Evolutionary conservation across 2,888 invertebrate genomes (phyloP).

Genomic region (Lasioglossum lativentre): DNA sequence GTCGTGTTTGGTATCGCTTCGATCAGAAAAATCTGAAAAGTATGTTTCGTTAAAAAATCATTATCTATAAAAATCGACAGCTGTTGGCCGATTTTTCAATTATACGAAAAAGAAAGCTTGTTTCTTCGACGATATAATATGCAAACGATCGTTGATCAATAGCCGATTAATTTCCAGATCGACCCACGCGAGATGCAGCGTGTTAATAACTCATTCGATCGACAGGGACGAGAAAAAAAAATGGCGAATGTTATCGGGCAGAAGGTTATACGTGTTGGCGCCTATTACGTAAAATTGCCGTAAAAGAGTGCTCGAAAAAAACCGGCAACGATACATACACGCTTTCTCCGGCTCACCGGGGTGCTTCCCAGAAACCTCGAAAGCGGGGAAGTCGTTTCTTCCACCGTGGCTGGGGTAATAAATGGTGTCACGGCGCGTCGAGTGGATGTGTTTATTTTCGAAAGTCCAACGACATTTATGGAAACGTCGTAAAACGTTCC

Average conservation of each 20-base stretch:
- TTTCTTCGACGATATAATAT: neutral
- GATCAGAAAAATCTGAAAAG: no score
- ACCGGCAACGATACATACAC: neutral
- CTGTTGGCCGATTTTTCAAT: neutral
- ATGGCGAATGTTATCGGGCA: neutral
- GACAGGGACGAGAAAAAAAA: neutral
- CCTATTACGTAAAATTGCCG: conserved; percentile 33
- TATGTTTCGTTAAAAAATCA: no score
- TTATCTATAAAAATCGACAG: neutral
- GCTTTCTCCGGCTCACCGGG: conserved; percentile 32
- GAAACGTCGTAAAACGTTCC: conserved; percentile 46
- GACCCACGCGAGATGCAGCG: neutral
- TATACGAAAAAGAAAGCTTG: neutral
- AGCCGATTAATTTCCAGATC: neutral
- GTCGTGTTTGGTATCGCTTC: no score
- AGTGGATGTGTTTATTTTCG: conserved; percentile 58
- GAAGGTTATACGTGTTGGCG: conserved; percentile 6
- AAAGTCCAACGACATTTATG: conserved; percentile 56
- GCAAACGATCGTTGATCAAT: neutral
- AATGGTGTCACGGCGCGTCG: conserved; percentile 38
- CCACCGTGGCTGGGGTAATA: conserved; percentile 34
- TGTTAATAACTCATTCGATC: neutral
- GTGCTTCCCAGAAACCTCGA: conserved; percentile 38
- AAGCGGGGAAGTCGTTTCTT: conserved; percentile 27
- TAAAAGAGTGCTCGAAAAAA: conserved; percentile 1